Base-by-base conservation (phyloP, 2,888 invertebrate genomes). In the Siphlonurus alternatus region DNA sequence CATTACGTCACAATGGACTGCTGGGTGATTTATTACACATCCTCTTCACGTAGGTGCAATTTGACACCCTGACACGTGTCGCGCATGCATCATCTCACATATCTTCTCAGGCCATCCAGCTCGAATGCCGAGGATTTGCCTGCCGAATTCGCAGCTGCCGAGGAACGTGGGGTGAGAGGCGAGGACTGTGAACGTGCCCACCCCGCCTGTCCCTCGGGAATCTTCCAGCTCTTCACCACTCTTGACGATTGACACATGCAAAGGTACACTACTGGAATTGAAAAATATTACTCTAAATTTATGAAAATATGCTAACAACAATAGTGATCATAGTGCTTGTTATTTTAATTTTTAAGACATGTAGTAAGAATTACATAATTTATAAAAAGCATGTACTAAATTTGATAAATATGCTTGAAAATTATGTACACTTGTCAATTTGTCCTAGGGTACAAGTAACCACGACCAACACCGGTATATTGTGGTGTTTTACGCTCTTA, bases 21-120 rank as follows among this genome's bases (percentile, higher is more conserved):
- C 73, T 88, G 0, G 84, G 84, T 65, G 87, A 88, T 73, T 75
- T 88, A 54, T 75, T 86, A 53, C 81, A 81, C 66, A 82, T 83
- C 69, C 75, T 86, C 23, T 77, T 88, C 61, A 86, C 86, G 88
- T 88, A 75, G 81, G 83, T 77, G 69, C 5, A 51, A 51, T 15
- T 15, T 15, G 10, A 51, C 10, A 51, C 53, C 53, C n/a, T n/a
- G n/a, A n/a, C n/a, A n/a, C 53, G 10, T 51, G 10, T 51, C 53
- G 53, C 53, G n/a, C n/a, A 51, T 51, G 10, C 53, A 51, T 51
- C 10, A 51, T n/a, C n/a, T n/a, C n/a, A n/a, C n/a, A n/a, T 15
- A 38, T 10, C 7, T 22, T 64, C 61, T 19, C 64, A 64, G 64
- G 22, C 64, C 64, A 24, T 64, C 64, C 1, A 22, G 56, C 56